phyloP scores from a whole-genome alignment of 2,113 vertebrate genomes.

The Dasyprocta punctata region DNA sequence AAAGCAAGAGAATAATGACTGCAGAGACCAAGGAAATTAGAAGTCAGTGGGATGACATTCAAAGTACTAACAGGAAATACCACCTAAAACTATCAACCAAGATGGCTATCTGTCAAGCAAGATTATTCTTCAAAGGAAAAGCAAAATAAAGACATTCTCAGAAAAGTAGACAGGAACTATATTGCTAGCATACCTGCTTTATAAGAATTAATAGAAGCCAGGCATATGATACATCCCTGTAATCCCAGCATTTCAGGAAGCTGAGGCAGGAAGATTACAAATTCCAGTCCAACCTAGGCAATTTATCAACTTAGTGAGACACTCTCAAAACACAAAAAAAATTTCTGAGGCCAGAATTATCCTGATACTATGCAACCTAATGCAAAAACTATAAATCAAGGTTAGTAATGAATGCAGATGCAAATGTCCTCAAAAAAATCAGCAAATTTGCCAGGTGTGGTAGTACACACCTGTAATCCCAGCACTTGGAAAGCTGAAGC shows the following conservation, averaged over 20 bases:
- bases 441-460: neutral
- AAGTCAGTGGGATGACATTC: neutral
- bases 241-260: neutral
- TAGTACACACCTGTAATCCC: neutral
- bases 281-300: neutral
- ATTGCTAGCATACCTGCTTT: neutral
- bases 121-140: neutral
- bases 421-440: neutral
- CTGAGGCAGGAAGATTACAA: neutral
- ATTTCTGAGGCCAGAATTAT: neutral
- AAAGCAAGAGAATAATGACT: conserved; percentile 18
- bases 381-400: neutral
- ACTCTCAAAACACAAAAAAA: neutral
- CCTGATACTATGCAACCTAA: neutral
- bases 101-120: neutral
- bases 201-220: neutral
- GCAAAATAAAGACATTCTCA: neutral
- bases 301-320: neutral
- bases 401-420: neutral
- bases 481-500: neutral
- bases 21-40: neutral
- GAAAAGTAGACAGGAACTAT: neutral
- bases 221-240: neutral
- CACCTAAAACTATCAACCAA: neutral
- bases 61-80: neutral